Base-by-base conservation (phyloP, 2,797 vertebrate species). In the Pelobates cultripes region DNA sequence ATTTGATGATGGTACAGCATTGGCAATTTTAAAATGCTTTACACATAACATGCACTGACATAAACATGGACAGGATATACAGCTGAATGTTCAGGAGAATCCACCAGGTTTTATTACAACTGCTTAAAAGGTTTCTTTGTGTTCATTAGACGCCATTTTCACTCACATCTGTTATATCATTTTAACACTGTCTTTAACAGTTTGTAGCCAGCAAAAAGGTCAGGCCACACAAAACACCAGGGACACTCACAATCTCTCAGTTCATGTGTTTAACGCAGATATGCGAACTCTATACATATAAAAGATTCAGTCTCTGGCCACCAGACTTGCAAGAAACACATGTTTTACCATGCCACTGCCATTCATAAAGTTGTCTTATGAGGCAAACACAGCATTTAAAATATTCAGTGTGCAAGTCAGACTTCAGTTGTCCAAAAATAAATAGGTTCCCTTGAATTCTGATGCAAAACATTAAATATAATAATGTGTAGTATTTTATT, bases 201-300 rank as follows among this genome's bases (percentile, higher is more conserved):
- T 83, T 82, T 83, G 75, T 82, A 45, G 73, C 47, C 76, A 83
- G 53, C 68, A 42, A 73, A 60, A 53, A 70, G 81, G 81, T 83
- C 81, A 73, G 43, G 70, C 53, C 75, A 68, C 71, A 78, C 72
- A 82, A 77, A 43, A 67, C 43, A 73, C 70, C 8, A 60, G 64
- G 69, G 43, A 12, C 61, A 60, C 43, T 9, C 53, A 73, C 61
- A 64, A 61, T 14, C 57, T 61, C 57, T 61, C 14, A 61, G 9
- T 61, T 51, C 47, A 51, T 51, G 2, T 51, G 55, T 57, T 57
- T 57, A 57, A 57, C 4, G 9, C 47, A 51, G 10, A 51, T 10
- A 51, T 51, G 5, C 47, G 3, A 10, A 1, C 10, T 51, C 47
- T 51, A 61, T 13, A 14, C 57, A 3, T 61, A n/a, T 13, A 61